phyloP scores from a whole-genome alignment of 1,140 invertebrate species.

The Hestina assimilis region DNA sequence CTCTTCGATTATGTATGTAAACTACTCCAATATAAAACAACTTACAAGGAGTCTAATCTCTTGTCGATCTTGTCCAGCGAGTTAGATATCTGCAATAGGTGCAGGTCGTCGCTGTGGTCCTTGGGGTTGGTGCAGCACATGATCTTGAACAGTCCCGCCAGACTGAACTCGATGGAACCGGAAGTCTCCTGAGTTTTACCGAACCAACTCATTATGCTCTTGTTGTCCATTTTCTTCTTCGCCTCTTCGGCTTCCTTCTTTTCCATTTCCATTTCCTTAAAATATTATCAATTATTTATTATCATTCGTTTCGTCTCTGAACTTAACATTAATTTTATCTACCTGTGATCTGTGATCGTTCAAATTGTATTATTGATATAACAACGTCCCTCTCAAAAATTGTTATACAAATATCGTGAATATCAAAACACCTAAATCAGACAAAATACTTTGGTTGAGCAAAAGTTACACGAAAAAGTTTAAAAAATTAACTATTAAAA shows the following conservation, averaged over 20 bases:
- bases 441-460: no score
- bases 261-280: conserved; percentile 90
- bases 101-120: conserved; percentile 89
- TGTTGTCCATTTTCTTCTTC: conserved; percentile 89
- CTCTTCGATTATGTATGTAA: no score
- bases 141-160: conserved; percentile 92
- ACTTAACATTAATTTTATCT: no score
- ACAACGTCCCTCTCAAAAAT: no score
- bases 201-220: conserved; percentile 87
- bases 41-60: conserved; percentile 88
- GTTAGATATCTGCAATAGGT: conserved; percentile 90
- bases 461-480: no score
- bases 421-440: no score
- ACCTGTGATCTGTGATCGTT: no score
- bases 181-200: conserved; percentile 90
- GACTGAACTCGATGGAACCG: conserved; percentile 91
- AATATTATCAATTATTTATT: conserved; percentile 8
- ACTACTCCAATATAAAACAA: conserved; percentile 34
- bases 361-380: no score
- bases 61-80: conserved; percentile 88
- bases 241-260: conserved; percentile 91
- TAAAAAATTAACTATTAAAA: no score
- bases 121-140: conserved; percentile 94
- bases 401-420: no score
- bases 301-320: no score